phyloP scores from a whole-genome alignment of 2,888 invertebrate genomes.

The Rotaria magnacalcarata region DNA sequence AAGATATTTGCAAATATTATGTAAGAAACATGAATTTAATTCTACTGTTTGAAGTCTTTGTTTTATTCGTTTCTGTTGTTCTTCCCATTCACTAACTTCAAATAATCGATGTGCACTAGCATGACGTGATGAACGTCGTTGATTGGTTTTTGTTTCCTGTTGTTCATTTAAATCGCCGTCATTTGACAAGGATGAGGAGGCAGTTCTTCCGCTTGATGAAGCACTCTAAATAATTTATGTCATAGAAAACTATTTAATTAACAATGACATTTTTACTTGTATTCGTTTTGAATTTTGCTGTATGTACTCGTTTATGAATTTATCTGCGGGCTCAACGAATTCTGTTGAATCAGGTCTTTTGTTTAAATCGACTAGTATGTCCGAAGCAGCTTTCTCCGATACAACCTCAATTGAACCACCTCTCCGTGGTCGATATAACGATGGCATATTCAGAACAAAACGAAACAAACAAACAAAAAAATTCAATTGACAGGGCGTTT shows the following conservation, averaged over 20 bases:
- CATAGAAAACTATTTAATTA: neutral
- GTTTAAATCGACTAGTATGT: neutral
- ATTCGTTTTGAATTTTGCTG: neutral
- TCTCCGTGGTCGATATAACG: neutral
- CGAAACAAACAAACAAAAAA: neutral
- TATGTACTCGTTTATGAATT: constrained; percentile 16
- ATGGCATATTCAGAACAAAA: neutral
- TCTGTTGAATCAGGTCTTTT: neutral
- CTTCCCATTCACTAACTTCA: constrained; percentile 23
- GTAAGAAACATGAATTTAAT: too few relatives aligned
- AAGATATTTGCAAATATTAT: too few relatives aligned
- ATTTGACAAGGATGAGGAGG: neutral
- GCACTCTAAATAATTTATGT: neutral
- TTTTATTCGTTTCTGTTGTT: constrained; percentile 15
- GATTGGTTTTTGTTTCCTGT: neutral
- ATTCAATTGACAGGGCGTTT: neutral
- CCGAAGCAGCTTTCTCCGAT: neutral
- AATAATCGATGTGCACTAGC: neutral
- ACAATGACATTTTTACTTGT: neutral
- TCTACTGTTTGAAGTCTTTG: constrained; percentile 14
- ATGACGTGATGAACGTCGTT: neutral
- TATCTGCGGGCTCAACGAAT: neutral
- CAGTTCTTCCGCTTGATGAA: neutral
- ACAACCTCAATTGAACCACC: constrained; percentile 6
- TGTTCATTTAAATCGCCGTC: neutral